Evolutionary conservation across 2,888 invertebrate species (phyloP).

Genomic region (Temnothorax unifasciatus): DNA sequence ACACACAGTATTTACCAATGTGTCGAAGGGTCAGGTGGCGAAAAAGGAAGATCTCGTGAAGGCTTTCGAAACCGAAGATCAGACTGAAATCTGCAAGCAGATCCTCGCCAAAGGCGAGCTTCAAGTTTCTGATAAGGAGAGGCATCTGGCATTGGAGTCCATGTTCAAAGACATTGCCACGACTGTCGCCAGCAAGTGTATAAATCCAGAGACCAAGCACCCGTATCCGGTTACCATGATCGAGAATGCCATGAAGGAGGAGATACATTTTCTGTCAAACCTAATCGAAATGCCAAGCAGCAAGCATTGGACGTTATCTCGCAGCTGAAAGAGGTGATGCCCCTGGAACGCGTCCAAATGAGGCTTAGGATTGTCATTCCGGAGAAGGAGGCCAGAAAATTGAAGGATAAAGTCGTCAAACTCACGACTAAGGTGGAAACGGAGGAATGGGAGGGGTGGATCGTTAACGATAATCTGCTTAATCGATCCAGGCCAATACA

Average conservation of each 20-base stretch:
- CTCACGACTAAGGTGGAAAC: constrained; percentile 93
- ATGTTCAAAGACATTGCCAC: constrained; percentile 97
- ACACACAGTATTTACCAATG: constrained; percentile 98
- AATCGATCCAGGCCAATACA: constrained; percentile 97
- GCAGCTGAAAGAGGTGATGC: constrained; percentile 93
- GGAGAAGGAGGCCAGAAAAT: constrained; percentile 94
- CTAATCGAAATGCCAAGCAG: constrained; percentile 97
- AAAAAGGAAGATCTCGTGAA: constrained; percentile 98
- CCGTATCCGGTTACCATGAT: constrained; percentile 98
- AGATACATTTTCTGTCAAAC: constrained; percentile 97
- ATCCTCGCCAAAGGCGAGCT: constrained; percentile 98
- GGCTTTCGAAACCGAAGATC: constrained; percentile 96
- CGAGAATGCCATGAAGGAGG: constrained; percentile 98
- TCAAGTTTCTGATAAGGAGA: constrained; percentile 99
- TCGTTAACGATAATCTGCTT: constrained; percentile 93
- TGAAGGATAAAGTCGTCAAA: constrained; percentile 93
- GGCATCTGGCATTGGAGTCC: constrained; percentile 95
- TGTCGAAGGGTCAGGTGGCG: constrained; percentile 99
- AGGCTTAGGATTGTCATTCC: constrained; percentile 93
- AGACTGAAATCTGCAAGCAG: constrained; percentile 97
- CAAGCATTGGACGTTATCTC: constrained; percentile 98
- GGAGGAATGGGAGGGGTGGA: constrained; percentile 94
- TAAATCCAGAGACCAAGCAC: constrained; percentile 98
- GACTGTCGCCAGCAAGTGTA: constrained; percentile 97
- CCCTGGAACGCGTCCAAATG: constrained; percentile 98